Base-by-base conservation (phyloP, 1,140 invertebrate genomes). In the Phymorhynchus buccinoides region DNA sequence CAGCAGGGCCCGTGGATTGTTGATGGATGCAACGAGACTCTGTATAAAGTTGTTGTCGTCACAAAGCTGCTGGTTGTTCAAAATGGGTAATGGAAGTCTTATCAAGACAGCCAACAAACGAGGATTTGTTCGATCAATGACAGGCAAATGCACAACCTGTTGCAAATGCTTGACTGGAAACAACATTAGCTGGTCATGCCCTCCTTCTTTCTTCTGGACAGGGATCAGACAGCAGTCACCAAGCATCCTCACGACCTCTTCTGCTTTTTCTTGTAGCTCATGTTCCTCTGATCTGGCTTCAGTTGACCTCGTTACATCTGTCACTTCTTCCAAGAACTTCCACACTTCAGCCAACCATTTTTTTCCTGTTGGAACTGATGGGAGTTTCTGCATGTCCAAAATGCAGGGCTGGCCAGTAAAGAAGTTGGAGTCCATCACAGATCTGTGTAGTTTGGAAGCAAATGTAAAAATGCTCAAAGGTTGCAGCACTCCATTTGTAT, bases 151-250 rank as follows among this genome's bases (percentile, higher is more conserved):
- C 18, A 83, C 62, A 30, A 83, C 66, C 18, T 30, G 37, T 12
- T 66, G 62, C 62, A 71, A 27, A 41, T 83, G 6, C 39, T 83
- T 83, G 32, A 83, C n/a, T 6, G 81, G 81, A 42, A 71, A 83
- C 62, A 83, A 44, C 41, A 44, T 14, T n/a, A 32, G 1, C 18
- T n/a, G 22, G 0, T 42, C 27, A 3, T 30, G 30, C 14, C 2
- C 14, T 16, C 39, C 62, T 4, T 35, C n/a, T 37, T 44, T 42
- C 48, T 39, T 66, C 32, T 30, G 22, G 18, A 73, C 81, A 44
- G 81, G 81, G 14, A 83, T 73, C 37, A 83, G 39, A 44, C 81
- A 66, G 27, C 81, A 83, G 3, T 83, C 81, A 83, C 30, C 30
- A 9, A 83, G 41, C 30, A 62, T 42, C 1, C 32, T 37, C 27